Base-by-base conservation (phyloP, 2,888 invertebrate genomes). In the Acanthosepion lycidas region DNA sequence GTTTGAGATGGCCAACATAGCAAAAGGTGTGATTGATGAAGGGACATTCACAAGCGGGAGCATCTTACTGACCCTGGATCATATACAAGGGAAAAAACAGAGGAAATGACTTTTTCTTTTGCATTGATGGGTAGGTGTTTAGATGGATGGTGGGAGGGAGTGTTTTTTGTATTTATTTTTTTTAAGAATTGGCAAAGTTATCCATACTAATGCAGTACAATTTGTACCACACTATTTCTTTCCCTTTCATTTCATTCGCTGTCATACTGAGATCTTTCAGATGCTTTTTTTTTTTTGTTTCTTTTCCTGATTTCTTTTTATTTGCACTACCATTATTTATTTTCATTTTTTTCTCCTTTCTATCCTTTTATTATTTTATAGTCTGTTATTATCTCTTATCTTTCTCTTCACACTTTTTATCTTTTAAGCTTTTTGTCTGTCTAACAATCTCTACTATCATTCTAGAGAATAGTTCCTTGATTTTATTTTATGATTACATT, bases 91-190 rank as follows among this genome's bases (percentile, higher is more conserved):
- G 78, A 78, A 33, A 33, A n/a, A 33, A n/a, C n/a, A 15, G 78
- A 78, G 33, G 78, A 78, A 78, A n/a, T 78, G 78, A 78, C 78
- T 33, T 78, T n/a, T n/a, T 42, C 42, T 42, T 78, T 78, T n/a
- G 78, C n/a, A 33, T 78, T 78, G n/a, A 78, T 78, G n/a, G 78
- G n/a, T 78, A 78, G 78, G 78, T 78, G n/a, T 78, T 78, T 78
- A 78, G 78, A 78, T 78, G 33, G 78, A n/a, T 78, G 78, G 78
- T 4, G 33, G 78, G n/a, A 0, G 33, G 33, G 12, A 0, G 33
- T 78, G 6, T 78, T 78, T 78, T 78, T 5, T 42, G 42, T 42
- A 8, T 33, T 26, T n/a, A n/a, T n/a, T 28, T 78, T 78, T 78
- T n/a, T 78, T 78, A 33, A n/a, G 33, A 78, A n/a, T 78, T n/a